These are phyloP conservation scores for Rugalucina vietnamica DNA, from an alignment of 2,888 invertebrate genomes.

Conservation along the genomic window DNA sequence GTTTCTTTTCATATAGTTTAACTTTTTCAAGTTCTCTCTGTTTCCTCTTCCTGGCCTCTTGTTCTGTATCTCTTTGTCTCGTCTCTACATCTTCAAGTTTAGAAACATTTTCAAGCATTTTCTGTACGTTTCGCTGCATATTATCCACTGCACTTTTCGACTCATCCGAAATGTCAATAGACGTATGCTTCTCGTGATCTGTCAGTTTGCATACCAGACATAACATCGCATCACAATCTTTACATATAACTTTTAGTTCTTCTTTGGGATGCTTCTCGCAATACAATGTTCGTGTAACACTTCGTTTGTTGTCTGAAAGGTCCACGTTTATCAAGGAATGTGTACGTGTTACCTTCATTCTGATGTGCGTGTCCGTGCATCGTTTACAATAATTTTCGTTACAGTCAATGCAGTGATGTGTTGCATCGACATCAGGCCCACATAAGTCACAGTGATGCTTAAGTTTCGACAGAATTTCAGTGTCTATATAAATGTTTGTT, in stretches of 20 bases:
- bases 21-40: too few species aligned
- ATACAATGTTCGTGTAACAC: background rate
- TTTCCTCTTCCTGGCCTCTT: too few species aligned
- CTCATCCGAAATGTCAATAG: background rate
- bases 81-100: too few species aligned
- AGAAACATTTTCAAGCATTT: too few species aligned
- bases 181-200: constrained; percentile 16
- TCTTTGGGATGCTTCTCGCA: constrained; percentile 4
- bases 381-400: constrained; percentile 9
- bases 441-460: constrained; percentile 14
- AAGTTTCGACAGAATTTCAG: too few species aligned
- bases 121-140: too few species aligned
- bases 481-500: constrained; percentile 11
- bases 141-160: background rate
- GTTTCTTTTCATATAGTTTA: too few species aligned
- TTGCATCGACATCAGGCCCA: background rate
- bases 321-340: background rate
- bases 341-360: background rate
- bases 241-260: constrained; percentile 17
- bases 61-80: too few species aligned
- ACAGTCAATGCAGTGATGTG: background rate
- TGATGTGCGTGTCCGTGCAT: background rate
- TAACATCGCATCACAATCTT: constrained; percentile 9
- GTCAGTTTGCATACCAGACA: constrained; percentile 30
- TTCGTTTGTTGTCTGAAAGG: background rate